Evolutionary conservation across 2,888 invertebrate genomes (phyloP), one percentile per base, ranked within the genome.

Genomic region (Lasioglossum leucozonium): DNA sequence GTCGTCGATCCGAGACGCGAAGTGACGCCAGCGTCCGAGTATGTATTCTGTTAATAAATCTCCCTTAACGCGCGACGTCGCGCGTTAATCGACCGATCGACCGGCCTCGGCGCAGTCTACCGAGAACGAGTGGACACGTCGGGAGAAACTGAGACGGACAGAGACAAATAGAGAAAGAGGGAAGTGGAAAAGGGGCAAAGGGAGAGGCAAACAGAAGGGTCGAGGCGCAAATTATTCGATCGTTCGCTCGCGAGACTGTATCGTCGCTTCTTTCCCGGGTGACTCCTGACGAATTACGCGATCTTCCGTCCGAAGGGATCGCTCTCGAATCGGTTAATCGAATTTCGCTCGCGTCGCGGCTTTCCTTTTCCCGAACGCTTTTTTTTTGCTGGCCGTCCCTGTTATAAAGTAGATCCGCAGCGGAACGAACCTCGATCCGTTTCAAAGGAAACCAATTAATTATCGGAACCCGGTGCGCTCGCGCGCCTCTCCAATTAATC

Each of bases 31-130:
- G 16, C 34, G 51, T 51, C 81, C 55, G 67, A 73, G 42, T 82
- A 82, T 76, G 42, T 82, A 82, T 76, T 72, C 72, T 13, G 75
- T 76, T 72, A 76, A 81, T 76, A 76, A 75, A 80, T 80, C 47
- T 51, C 72, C 18, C 26, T 58, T 73, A 30, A 30, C 62, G 72
- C 62, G 72, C 62, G 40, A 34, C 40, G n/a, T 26, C 11, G 4
- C 73, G 55, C 73, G 69, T 79, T 72, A 22, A 80, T 62, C 55
- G 58, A 42, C 37, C 67, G 69, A 72, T 73, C 34, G 58, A 18
- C 30, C 30, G 55, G 40, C 13, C n/a, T 16, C 40, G 44, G 26
- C 10, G 30, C 26, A 22, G 47, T 47, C 72, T 26, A 34, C 47
- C 72, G 47, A 22, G 22, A 4, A 1, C 16, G 62, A 26, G 26